These are phyloP conservation scores for Diplogasteroides magnus DNA, from an alignment of 1,140 invertebrate species.

Conservation along the genomic window DNA sequence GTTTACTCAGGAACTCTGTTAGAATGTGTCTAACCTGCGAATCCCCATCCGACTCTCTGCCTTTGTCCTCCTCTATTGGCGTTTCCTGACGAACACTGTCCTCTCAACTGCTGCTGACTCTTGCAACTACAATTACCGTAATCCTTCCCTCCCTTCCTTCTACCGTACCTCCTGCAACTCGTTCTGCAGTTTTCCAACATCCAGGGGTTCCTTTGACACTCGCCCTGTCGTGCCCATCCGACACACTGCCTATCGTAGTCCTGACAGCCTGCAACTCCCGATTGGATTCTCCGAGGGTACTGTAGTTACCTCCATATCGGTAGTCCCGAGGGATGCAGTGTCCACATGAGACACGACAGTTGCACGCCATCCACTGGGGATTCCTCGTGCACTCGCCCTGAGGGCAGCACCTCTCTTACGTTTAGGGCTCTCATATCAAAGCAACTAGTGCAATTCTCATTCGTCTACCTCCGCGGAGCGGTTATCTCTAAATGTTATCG, in stretches of 20 bases:
- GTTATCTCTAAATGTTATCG: no score
- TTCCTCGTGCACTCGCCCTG: conserved; percentile 24
- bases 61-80: not conserved
- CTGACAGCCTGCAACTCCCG: conserved; percentile 22
- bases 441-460: no score
- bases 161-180: conserved; percentile 4
- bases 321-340: conserved; percentile 27
- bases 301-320: conserved; percentile 19
- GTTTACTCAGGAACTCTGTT: no score
- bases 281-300: not conserved
- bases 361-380: conserved; percentile 28
- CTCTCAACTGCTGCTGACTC: conserved; percentile 16
- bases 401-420: no score
- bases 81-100: conserved; percentile 7
- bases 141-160: not conserved
- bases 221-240: conserved; percentile 21
- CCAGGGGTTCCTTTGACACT: conserved; percentile 35
- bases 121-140: conserved; percentile 11
- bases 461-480: no score
- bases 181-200: conserved; percentile 31
- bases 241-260: conserved; percentile 28
- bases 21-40: no score
- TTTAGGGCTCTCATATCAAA: no score
- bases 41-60: not conserved
- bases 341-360: conserved; percentile 33